Conservation (phyloP, 2,797 vertebrate species). For the Hirundo rustica region DNA sequence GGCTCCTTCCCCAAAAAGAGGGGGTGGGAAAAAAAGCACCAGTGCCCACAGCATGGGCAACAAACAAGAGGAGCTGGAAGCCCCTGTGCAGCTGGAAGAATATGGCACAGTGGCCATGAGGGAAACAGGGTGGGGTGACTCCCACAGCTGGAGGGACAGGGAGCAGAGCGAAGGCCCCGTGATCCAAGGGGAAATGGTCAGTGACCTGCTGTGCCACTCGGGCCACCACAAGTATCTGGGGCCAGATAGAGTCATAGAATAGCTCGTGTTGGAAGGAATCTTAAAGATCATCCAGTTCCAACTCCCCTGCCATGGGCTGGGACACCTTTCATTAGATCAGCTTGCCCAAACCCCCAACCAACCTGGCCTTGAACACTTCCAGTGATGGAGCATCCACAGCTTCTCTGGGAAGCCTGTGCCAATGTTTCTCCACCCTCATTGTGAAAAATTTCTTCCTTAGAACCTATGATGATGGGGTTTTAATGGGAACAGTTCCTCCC, state of each 20-base stretch:
- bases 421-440: neutral
- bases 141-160: neutral
- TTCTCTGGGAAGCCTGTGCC: neutral
- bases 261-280: neutral
- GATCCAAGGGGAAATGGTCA: neutral
- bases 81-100: neutral
- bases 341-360: fast-evolving
- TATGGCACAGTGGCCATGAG: neutral
- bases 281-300: neutral
- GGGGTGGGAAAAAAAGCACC: neutral
- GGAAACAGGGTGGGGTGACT: neutral
- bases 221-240: neutral
- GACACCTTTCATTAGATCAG: neutral
- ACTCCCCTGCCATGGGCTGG: fast-evolving
- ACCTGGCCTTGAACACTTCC: neutral
- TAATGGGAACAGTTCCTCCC: neutral
- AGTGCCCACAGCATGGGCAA: neutral
- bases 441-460: neutral
- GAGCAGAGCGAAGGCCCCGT: neutral
- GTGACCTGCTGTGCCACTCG: neutral
- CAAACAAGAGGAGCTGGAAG: neutral
- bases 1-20: neutral
- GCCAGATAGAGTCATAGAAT: too few species aligned
- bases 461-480: neutral
- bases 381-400: neutral